Evolutionary conservation across 1,140 invertebrate species (phyloP).

Genomic region (Matsumurasca onukii): DNA sequence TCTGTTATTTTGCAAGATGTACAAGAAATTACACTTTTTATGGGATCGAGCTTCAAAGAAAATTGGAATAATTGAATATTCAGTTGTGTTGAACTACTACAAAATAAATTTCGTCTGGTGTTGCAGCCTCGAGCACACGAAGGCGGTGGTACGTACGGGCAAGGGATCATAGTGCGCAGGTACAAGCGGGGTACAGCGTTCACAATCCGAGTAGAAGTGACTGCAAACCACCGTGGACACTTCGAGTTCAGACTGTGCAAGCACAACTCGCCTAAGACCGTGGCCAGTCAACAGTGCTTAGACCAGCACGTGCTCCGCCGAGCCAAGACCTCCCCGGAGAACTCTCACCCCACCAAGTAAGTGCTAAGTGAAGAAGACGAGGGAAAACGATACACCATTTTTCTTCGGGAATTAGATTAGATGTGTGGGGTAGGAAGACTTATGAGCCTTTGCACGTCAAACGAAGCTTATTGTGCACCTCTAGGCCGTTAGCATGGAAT

Average conservation of each 20-base stretch:
- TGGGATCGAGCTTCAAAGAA: too few species aligned
- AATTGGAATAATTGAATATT: too few species aligned
- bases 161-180: conserved; percentile 74
- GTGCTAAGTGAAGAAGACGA: too few species aligned
- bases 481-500: too few species aligned
- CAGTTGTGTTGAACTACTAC: too few species aligned
- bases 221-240: conserved; percentile 78
- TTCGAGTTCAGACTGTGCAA: conserved; percentile 88
- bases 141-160: conserved; percentile 78
- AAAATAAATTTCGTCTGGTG: too few species aligned
- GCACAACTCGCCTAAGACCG: conserved; percentile 49
- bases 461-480: too few species aligned
- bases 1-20: too few species aligned
- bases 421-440: too few species aligned
- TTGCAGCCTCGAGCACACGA: conserved; percentile 75
- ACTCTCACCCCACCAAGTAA: conserved; percentile 11
- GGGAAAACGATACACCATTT: too few species aligned
- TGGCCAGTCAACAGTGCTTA: conserved; percentile 70
- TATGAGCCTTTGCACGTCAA: too few species aligned
- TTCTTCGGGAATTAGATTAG: not conserved
- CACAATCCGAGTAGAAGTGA: conserved; percentile 72
- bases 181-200: conserved; percentile 68
- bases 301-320: conserved; percentile 67
- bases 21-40: too few species aligned
- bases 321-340: conserved; percentile 45